Base-by-base conservation (phyloP, 2,113 vertebrate species). In the Clinocottus analis region DNA sequence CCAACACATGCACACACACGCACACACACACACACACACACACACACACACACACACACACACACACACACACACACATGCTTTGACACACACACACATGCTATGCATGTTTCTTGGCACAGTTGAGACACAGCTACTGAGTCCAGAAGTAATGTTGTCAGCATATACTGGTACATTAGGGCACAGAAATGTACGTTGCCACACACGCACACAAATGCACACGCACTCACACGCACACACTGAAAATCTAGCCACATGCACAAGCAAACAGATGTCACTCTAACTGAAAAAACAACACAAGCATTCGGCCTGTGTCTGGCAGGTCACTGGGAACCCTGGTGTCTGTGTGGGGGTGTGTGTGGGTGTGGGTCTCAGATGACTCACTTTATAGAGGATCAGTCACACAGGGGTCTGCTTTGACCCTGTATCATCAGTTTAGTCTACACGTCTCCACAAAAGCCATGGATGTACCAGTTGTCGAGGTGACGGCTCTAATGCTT, bases 351-450 rank as follows among this genome's bases (percentile, higher is more conserved):
- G 27, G 66, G 51, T 67, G 19, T 47, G 66, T 19, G 37, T 72
- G 60, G 60, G 27, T 45, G n/a, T 58, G 74, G 67, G 29, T 35
- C 64, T 37, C 16, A 17, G 76, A 67, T 76, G 61, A 82, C 47
- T 77, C 47, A 55, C 72, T 23, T 84, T 75, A 45, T 11, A 60
- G 63, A 73, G 65, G 73, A 82, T 78, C 75, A 47, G 60, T 80
- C 66, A 79, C 35, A 66, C 59, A 5, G 6, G 51, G 61, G 31
- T 85, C 77, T 87, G 90, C 76, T 85, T 82, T 79, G 77, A 79
- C 67, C 84, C 51, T 33, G 37, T 74, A 79, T 87, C 76, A 89
- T 87, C 90, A 77, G 85, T 87, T 92, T 89, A 89, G 93, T 92
- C 93, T 90, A 75, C 71, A 69, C 72, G 93, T 92, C 93, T 90